Conservation (phyloP, 2,888 invertebrate species). For the Hirtodrosophila histrioides region DNA sequence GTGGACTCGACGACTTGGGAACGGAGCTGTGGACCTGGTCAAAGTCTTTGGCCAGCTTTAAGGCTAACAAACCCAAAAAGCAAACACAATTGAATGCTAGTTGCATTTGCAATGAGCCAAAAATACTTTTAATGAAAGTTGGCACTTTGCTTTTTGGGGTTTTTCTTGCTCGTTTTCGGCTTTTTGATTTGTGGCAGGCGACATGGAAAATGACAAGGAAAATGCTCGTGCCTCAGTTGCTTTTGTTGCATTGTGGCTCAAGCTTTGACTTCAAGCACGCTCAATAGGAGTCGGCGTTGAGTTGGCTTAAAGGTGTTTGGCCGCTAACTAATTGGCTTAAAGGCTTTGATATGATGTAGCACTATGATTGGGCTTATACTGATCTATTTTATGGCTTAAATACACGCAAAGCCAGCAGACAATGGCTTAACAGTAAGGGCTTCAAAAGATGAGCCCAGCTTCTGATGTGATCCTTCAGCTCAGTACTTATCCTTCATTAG, state of each 20-base stretch:
- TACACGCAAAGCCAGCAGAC: no score
- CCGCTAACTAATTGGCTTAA: slow-evolving; percentile 34
- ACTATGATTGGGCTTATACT: slow-evolving; percentile 7
- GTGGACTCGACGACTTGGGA: background rate
- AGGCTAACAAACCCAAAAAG: slow-evolving; percentile 58
- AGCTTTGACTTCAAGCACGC: background rate
- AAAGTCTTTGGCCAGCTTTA: slow-evolving; percentile 36
- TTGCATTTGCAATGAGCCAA: slow-evolving; percentile 74
- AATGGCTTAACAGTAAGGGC: no score
- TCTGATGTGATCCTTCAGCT: no score
- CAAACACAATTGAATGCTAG: slow-evolving; percentile 75
- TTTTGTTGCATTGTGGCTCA: slow-evolving; percentile 14
- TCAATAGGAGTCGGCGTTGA: slow-evolving; percentile 6
- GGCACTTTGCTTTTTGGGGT: slow-evolving; percentile 73
- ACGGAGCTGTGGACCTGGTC: slow-evolving; percentile 47
- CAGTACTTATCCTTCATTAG: no score
- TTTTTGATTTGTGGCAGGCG: slow-evolving; percentile 79
- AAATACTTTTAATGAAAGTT: slow-evolving; percentile 81
- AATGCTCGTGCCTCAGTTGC: slow-evolving; percentile 36
- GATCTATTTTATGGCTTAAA: slow-evolving; percentile 22
- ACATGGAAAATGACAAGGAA: slow-evolving; percentile 70
- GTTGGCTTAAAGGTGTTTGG: slow-evolving; percentile 38
- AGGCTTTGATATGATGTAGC: background rate
- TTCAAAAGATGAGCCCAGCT: no score
- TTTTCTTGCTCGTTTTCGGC: slow-evolving; percentile 39